Percentiles rank a stretch among this genome's conserved stretches.
Evolutionary conservation across 92 coral and sea anemone genomes (phyloP).

Genomic region (Porites cylindrica): DNA sequence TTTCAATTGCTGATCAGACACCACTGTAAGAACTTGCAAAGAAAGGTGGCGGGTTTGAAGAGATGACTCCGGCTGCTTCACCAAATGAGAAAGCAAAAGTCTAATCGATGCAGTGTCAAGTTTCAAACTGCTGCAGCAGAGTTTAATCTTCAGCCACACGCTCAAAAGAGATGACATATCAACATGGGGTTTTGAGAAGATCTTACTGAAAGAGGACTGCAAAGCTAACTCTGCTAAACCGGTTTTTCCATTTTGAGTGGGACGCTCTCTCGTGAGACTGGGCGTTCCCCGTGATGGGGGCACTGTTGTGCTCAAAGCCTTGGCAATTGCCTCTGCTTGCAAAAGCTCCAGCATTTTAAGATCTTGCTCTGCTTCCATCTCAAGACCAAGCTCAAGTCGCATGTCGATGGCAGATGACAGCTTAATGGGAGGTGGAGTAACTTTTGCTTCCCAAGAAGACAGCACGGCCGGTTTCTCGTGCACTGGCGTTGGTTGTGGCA

Average conservation of each 20-base stretch:
- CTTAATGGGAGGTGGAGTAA: slow-evolving; percentile 69
- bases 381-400: slow-evolving; percentile 92
- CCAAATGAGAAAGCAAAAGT: slow-evolving; percentile 10
- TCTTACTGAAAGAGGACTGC: slow-evolving; percentile 56
- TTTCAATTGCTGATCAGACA: slow-evolving; percentile 33
- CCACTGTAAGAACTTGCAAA: slow-evolving; percentile 33
- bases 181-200: slow-evolving; percentile 56
- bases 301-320: slow-evolving; percentile 63
- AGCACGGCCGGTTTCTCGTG: slow-evolving; percentile 16
- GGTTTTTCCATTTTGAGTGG: slow-evolving; percentile 18
- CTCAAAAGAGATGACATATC: slow-evolving; percentile 60
- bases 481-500: slow-evolving; percentile 50
- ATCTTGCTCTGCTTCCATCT: slow-evolving; percentile 97
- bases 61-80: background rate
- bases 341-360: slow-evolving; percentile 77
- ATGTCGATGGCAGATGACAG: slow-evolving; percentile 90
- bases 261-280: slow-evolving; percentile 19
- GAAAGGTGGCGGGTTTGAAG: slow-evolving; percentile 25
- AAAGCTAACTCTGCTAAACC: slow-evolving; percentile 1
- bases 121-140: slow-evolving; percentile 8
- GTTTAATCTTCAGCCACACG: slow-evolving; percentile 59
- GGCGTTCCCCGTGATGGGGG: slow-evolving; percentile 15
- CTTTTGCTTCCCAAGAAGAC: slow-evolving; percentile 30
- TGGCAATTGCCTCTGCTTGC: slow-evolving; percentile 76
- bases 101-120: slow-evolving; percentile 12